Conservation (phyloP, 2,113 vertebrate genomes). For the Plestiodon gilberti region DNA sequence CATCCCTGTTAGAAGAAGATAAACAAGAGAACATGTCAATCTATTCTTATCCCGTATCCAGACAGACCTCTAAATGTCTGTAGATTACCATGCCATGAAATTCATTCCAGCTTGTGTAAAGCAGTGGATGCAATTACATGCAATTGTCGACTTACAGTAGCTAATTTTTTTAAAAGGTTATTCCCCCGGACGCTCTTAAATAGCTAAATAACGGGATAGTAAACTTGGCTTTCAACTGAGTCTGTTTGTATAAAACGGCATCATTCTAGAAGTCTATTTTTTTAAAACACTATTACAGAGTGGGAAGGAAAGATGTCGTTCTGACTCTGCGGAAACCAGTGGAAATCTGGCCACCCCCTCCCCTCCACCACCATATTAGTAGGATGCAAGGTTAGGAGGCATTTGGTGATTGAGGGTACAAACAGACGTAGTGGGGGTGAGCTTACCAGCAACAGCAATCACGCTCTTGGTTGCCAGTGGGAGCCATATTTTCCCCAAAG, state of each 20-base stretch:
- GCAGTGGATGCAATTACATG: constrained; percentile 15
- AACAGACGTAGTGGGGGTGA: not conserved
- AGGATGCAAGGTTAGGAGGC: too few species aligned
- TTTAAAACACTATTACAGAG: not conserved
- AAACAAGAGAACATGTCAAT: not conserved
- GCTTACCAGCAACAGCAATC: not conserved
- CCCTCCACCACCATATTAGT: not conserved
- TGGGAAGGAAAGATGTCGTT: not conserved
- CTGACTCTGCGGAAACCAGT: not conserved
- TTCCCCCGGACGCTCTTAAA: not conserved
- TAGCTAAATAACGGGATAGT: constrained; percentile 23
- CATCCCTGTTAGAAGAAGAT: not conserved
- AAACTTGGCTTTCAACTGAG: constrained; percentile 1
- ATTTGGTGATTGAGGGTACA: not conserved
- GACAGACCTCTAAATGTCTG: not conserved
- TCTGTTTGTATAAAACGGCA: constrained; percentile 27
- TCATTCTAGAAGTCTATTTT: not conserved
- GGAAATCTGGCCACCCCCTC: not conserved
- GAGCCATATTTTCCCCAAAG: not conserved
- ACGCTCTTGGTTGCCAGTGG: not conserved
- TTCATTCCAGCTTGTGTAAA: constrained; percentile 22
- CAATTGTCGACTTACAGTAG: constrained; percentile 37
- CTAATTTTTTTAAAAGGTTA: not conserved
- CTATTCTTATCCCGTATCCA: not conserved
- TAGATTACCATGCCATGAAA: not conserved